Base-by-base conservation (phyloP, 2,797 vertebrate species). In the Acipenser transmontanus region DNA sequence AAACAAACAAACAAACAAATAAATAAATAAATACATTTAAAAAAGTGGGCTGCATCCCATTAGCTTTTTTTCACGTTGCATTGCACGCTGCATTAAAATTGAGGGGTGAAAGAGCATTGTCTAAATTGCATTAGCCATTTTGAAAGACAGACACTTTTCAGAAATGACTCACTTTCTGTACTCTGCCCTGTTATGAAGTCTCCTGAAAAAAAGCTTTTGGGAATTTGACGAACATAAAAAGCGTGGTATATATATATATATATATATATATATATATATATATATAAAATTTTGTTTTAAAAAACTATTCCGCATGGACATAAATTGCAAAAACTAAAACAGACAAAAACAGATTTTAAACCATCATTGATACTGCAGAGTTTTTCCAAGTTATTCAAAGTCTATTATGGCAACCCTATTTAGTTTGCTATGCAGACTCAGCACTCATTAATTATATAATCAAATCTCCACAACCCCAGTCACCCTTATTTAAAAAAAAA, bases 351-450 rank as follows among this genome's bases (percentile, higher is more conserved):
- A 34, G 1, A 34, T 34, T 34, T 34, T 34, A 4, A 34, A 34
- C 20, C 20, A 34, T 34, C 20, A 34, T 34, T 34, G 20, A 34
- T 34, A 34, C 20, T 34, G 20, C 3, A 34, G 1, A 34, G 20
- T 34, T 34, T 34, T 34, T 34, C 20, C 20, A 34, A 34, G 20
- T 34, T 34, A 34, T 34, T 34, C 20, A 2, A 34, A 70, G 76
- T 86, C 83, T 93, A 96, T 94, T 88, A 84, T 97, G 94, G 95
- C 94, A 98, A 96, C 94, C 94, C 94, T 94, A 94, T 88, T 90
- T 81, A 72, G 82, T 80, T 84, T 79, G 34, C 34, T 34, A 34
- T 34, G 87, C 89, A 91, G 87, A 90, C 87, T 93, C 90, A 91
- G 90, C 94, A 95, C 91, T 91, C 88, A 17, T 17, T 17, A 91